Percentiles rank a stretch among this genome's conserved stretches.
phyloP scores from a whole-genome alignment of 2,888 invertebrate genomes.

The Iphiclides podalirius region DNA sequence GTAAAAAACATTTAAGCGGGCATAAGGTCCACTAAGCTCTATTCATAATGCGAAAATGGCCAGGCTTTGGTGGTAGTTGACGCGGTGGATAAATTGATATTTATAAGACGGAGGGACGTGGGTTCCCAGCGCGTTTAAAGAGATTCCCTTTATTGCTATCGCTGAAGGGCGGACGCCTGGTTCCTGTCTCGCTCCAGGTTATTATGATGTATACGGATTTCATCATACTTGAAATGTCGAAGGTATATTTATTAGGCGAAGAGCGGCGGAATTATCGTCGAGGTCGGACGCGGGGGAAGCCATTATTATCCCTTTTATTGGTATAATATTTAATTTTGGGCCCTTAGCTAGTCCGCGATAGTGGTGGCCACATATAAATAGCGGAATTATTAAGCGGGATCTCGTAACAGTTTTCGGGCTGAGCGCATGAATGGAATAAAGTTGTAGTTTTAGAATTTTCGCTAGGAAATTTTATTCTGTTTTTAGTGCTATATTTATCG shows the following conservation, averaged over 20 bases:
- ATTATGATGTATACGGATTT: constrained; percentile 73
- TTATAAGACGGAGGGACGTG: constrained; percentile 75
- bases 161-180: constrained; percentile 59
- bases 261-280: constrained; percentile 68
- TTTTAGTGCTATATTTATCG: background rate
- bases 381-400: constrained; percentile 58
- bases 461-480: background rate
- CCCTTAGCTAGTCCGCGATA: constrained; percentile 57
- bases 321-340: constrained; percentile 79
- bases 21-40: too few species aligned
- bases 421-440: background rate
- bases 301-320: constrained; percentile 79
- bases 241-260: constrained; percentile 73
- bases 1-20: too few species aligned
- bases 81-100: constrained; percentile 78
- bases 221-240: constrained; percentile 73
- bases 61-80: constrained; percentile 69
- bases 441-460: background rate
- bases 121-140: constrained; percentile 65
- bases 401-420: constrained; percentile 26
- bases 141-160: constrained; percentile 78
- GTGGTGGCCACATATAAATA: constrained; percentile 66
- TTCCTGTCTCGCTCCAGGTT: constrained; percentile 70
- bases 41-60: constrained; percentile 71
- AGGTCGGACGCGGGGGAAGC: constrained; percentile 69